A percentile compares a stretch with the other conserved stretches of the same genome.
Conservation (phyloP, 2,797 vertebrate species). For the Gambusia yucatana region DNA sequence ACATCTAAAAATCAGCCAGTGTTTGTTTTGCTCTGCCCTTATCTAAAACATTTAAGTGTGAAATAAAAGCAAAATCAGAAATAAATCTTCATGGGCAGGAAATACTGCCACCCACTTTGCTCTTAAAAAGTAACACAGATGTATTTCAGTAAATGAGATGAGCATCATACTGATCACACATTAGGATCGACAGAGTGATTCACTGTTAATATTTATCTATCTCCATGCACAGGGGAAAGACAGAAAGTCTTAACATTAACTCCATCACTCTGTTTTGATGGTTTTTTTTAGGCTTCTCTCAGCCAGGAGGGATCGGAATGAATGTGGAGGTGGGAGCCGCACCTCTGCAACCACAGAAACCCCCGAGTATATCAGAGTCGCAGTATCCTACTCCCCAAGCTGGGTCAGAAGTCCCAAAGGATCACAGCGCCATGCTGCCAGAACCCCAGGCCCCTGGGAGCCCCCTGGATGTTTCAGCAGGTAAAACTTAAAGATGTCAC, state of each 20-base stretch:
- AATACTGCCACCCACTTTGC: not conserved
- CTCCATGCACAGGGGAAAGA: not conserved
- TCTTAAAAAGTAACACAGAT: not conserved
- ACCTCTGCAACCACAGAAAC: constrained; percentile 65
- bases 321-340: constrained; percentile 62
- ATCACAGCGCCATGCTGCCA: constrained; percentile 60
- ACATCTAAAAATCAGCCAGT: too few relatives aligned
- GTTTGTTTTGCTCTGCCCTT: too few relatives aligned
- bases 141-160: not conserved
- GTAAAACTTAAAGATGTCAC: constrained; percentile 48
- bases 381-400: constrained; percentile 44
- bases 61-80: not conserved
- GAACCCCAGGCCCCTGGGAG: constrained; percentile 69
- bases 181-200: not conserved
- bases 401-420: constrained; percentile 51
- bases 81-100: not conserved
- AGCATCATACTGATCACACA: not conserved
- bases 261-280: not conserved
- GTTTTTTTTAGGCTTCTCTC: constrained; percentile 67
- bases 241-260: not conserved
- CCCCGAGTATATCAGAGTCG: constrained; percentile 59
- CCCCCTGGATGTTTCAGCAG: constrained; percentile 67
- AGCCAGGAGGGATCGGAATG: constrained; percentile 53
- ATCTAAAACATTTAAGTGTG: not conserved
- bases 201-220: not conserved